Evolutionary conservation across 2,113 vertebrate genomes (phyloP), one percentile per base, ranked within the genome.

Genomic region (Lophotis ruficrista): DNA sequence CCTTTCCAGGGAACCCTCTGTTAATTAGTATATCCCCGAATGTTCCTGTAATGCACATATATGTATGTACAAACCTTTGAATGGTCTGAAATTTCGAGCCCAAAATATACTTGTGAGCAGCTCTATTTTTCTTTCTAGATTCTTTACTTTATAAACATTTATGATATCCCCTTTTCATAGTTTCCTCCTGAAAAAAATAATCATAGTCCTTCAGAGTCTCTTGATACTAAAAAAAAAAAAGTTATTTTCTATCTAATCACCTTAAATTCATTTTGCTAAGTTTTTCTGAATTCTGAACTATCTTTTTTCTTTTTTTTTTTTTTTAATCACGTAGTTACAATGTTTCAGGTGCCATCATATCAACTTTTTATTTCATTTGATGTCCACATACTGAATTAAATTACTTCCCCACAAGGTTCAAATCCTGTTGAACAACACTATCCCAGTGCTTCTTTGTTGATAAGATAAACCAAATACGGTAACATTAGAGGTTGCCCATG

Each of bases 361-460:
- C 24, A n/a, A 0, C 20, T 91, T 81, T 78, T 33, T 0, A 20
- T 91, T 79, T 72, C 19, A 47, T 60, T 62, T 4, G 0, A 37
- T 58, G 33, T 45, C 17, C 15, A 14, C 17, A 30, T 64, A 60
- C 16, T 62, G 4, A 14, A 35, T 10, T 51, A 79, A 82, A 53
- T 71, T 61, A 7, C 37, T 73, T 83, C n/a, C 38, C 38, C 27
- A 19, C 12, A 54, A 12, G 4, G 18, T 80, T 91, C 27, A 22
- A 8, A 30, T 57, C 27, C 30, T 51, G 3, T 43, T 69, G 45
- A 83, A 56, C 10, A 77, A 14, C 23, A 22, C 15, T 45, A 12
- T 73, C 25, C 7, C n/a, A 68, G 22, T 54, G 27, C 7, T 93
- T 9, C 18, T 68, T 72, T n/a, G 64, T 8, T 53, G 61, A 24